A percentile compares a stretch with the other conserved stretches of the same genome.
These are phyloP conservation scores for Lethrus apterus DNA, from an alignment of 1,140 invertebrate genomes.

Conservation along the genomic window DNA sequence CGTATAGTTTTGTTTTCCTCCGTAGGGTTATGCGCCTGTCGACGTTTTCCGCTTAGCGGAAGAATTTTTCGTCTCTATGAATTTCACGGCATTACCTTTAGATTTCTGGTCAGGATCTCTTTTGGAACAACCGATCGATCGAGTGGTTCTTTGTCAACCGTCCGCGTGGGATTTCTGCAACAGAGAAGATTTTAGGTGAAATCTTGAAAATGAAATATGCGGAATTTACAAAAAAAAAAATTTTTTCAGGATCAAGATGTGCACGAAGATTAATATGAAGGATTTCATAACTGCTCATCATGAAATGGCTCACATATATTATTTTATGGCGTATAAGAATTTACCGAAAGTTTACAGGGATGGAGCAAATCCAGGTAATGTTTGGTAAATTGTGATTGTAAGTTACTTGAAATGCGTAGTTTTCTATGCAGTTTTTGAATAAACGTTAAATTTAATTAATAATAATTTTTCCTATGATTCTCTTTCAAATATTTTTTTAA, in stretches of 20 bases:
- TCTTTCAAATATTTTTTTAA: too few species aligned
- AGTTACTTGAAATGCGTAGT: too few species aligned
- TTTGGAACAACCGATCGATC: constrained; percentile 63
- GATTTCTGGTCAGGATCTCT: constrained; percentile 78
- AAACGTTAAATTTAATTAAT: too few species aligned
- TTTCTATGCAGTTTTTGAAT: too few species aligned
- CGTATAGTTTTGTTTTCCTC: constrained; percentile 16
- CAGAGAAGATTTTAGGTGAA: constrained; percentile 69
- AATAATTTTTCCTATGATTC: too few species aligned
- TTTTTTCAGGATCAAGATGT: constrained; percentile 86
- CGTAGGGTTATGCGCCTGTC: constrained; percentile 70
- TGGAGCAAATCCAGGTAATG: constrained; percentile 84
- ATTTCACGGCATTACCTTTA: constrained; percentile 71
- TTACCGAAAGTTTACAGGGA: constrained; percentile 78
- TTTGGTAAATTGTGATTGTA: too few species aligned
- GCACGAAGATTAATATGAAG: constrained; percentile 80
- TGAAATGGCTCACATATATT: constrained; percentile 89
- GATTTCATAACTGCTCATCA: constrained; percentile 89
- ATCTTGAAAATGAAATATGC: too few species aligned
- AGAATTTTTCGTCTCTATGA: constrained; percentile 78
- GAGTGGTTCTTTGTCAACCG: constrained; percentile 72
- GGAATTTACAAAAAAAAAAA: constrained; percentile 1
- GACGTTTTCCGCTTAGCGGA: constrained; percentile 75
- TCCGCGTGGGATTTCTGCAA: constrained; percentile 94
- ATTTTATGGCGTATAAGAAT: constrained; percentile 79